Conservation (phyloP, 2,888 invertebrate genomes). For the Abrostola tripartita region DNA sequence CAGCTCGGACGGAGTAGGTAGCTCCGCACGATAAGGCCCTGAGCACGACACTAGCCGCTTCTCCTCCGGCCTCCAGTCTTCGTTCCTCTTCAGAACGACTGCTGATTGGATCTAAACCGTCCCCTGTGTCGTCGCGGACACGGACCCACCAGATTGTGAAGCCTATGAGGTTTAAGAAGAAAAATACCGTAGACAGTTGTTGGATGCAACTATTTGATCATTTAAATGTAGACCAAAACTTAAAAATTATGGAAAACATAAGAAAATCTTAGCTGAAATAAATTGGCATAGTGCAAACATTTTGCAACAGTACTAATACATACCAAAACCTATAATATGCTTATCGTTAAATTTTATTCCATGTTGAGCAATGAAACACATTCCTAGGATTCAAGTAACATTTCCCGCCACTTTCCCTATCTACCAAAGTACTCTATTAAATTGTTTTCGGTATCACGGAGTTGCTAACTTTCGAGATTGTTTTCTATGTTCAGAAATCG, state of each 20-base stretch:
- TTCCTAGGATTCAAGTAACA: conserved; percentile 1
- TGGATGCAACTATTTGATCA: no score
- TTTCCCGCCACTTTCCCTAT: conserved; percentile 13
- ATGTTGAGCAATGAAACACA: neutral
- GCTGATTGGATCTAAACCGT: conserved; percentile 69
- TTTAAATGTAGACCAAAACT: no score
- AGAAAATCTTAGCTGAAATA: no score
- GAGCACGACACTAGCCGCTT: conserved; percentile 74
- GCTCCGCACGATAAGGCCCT: conserved; percentile 81
- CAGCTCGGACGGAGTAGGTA: conserved; percentile 78
- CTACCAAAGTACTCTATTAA: conserved; percentile 31
- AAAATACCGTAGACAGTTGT: neutral
- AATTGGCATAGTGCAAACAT: no score
- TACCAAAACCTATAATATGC: no score
- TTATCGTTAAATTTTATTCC: neutral
- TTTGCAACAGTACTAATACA: no score
- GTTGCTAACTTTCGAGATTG: conserved; percentile 38
- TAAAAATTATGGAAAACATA: no score
- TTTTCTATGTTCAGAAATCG: conserved; percentile 34
- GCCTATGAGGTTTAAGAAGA: conserved; percentile 58
- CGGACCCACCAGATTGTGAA: conserved; percentile 83
- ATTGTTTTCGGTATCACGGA: conserved; percentile 45
- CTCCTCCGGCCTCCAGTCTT: conserved; percentile 79
- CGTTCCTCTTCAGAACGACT: conserved; percentile 77
- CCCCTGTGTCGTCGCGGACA: conserved; percentile 77